Base-by-base conservation (phyloP, 2,797 vertebrate species). In the Lutjanus campechanus region DNA sequence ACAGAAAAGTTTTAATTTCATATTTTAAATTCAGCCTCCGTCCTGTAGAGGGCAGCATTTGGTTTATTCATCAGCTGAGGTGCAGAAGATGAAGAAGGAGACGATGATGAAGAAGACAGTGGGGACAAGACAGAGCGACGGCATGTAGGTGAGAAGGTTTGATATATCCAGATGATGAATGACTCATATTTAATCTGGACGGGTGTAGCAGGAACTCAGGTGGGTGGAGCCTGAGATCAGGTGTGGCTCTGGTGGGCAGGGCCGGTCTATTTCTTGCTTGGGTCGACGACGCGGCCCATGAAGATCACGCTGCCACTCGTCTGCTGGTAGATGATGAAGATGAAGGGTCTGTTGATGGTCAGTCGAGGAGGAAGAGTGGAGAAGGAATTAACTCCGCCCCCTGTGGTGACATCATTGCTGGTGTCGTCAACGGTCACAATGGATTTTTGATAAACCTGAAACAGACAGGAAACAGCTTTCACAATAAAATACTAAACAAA, bases 251-350 rank as follows among this genome's bases (percentile, higher is more conserved):
- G 41, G 59, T 46, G 64, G 70, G 56, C 4, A 8, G 29, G 62
- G 25, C 19, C 12, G 41, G 9, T 1, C 2, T 86, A 95, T 67
- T 92, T 93, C 64, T 75, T 87, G 25, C 81, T 85, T 0, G 97
- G 97, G 84, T 98, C 91, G 2, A 93, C 86, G 49, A 98, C 95
- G 53, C 97, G 96, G 53, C 97, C 97, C 79, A 98, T 95, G 74
- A 97, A 95, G 5, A 98, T 90, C 68, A 98, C 86, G 41, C 79
- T 91, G 77, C 91, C 89, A 4, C 92, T 96, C 54, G n/a, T 88
- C 88, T 97, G 92, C 56, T 97, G 95, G 72, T 96, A 97, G 86
- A 98, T 88, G 72, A 97, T 87, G 74, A 98, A 97, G 56, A 98
- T 80, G 85, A 98, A 98, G 0, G 97, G 97, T 25, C 93, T 91